phyloP scores from a whole-genome alignment of 2,888 invertebrate genomes.

The Pediacus dermestoides region DNA sequence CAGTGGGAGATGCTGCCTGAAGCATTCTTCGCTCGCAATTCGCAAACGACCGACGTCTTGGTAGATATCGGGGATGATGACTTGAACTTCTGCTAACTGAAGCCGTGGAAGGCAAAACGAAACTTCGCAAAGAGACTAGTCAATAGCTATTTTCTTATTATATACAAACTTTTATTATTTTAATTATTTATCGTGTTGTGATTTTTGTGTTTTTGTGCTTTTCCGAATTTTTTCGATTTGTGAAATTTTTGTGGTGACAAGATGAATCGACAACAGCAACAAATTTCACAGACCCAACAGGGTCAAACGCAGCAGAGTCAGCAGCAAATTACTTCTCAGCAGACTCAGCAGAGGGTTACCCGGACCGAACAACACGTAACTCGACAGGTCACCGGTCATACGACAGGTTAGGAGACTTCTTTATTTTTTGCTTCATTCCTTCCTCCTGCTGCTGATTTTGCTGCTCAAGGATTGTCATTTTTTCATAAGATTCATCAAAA shows the following conservation, averaged over 20 bases:
- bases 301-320: slow-evolving; percentile 48
- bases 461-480: not conserved
- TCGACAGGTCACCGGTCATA: slow-evolving; percentile 68
- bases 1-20: slow-evolving; percentile 44
- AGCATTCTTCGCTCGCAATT: slow-evolving; percentile 84
- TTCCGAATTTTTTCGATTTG: slow-evolving; percentile 30
- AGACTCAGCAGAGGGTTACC: slow-evolving; percentile 58
- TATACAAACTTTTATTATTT: slow-evolving; percentile 16
- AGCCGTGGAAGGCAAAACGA: slow-evolving; percentile 52
- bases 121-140: slow-evolving; percentile 35
- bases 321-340: slow-evolving; percentile 53
- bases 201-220: slow-evolving; percentile 39
- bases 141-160: slow-evolving; percentile 26
- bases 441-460: slow-evolving; percentile 2
- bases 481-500: too few relatives aligned
- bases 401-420: slow-evolving; percentile 67
- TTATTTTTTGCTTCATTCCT: slow-evolving; percentile 2
- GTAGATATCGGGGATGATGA: slow-evolving; percentile 72
- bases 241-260: slow-evolving; percentile 51
- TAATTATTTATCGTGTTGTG: slow-evolving; percentile 38
- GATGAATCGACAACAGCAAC: slow-evolving; percentile 74
- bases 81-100: slow-evolving; percentile 67
- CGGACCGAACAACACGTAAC: slow-evolving; percentile 76
- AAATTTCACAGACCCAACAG: slow-evolving; percentile 44
- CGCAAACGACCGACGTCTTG: slow-evolving; percentile 94